Base-by-base conservation (phyloP, 2,888 invertebrate species). In the Acholoe squamosa region DNA sequence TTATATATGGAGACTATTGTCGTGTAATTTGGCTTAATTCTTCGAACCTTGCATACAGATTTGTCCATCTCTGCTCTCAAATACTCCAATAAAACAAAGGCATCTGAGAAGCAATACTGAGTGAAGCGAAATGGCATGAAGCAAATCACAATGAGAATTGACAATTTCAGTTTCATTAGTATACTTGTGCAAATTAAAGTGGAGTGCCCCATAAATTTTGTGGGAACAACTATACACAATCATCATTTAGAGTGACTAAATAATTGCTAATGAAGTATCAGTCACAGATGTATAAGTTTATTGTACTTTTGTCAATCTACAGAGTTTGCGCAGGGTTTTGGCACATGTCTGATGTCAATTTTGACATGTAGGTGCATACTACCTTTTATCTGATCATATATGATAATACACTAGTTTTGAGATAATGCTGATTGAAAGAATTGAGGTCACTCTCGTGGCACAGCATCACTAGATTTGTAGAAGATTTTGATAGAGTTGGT, bases 371-470 rank as follows among this genome's bases (percentile, higher is more conserved):
- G 3, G 7, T 25, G 5, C 12, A 71, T 71, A 5, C 71, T 14
- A 71, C 25, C 5, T 14, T 28, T 28, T 71, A 71, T 7, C 71
- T 25, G 25, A 71, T 28, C 71, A 28, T n/a, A 71, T 28, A 28
- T 25, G 25, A 7, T 3, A 43, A 71, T 25, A n/a, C n/a, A n/a
- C 14, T 28, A 28, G 28, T 71, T 28, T 0, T 71, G 25, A 71
- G 71, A 71, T 71, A n/a, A 61, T 71, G 14, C 25, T 28, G 71
- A n/a, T n/a, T n/a, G n/a, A n/a, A n/a, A n/a, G n/a, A n/a, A 71
- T 71, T n/a, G 71, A 28, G 25, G 28, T 25, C 71, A 71, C 7
- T 71, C 71, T 0, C 25, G 0, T 28, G 14, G n/a, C 28, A 71
- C 14, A 71, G 28, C 14, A 28, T 14, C n/a, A 25, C 28, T 25